Conservation (phyloP, 2,797 vertebrate genomes). For the Labroides dimidiatus region DNA sequence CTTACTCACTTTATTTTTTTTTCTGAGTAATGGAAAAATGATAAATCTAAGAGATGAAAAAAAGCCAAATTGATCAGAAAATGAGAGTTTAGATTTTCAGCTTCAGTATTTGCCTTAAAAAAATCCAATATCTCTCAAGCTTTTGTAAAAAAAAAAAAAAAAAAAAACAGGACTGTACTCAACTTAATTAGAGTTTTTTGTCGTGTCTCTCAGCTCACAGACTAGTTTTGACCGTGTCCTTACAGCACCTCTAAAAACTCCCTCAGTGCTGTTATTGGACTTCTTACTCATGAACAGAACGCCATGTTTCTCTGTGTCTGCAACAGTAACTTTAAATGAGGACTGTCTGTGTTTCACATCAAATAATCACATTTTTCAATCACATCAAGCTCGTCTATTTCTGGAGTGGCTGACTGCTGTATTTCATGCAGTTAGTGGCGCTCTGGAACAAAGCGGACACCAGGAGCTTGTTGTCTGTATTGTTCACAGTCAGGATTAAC, state of each 20-base stretch:
- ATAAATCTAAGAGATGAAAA: too few species aligned
- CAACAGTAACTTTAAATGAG: neutral
- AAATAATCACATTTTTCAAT: neutral
- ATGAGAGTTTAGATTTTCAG: neutral
- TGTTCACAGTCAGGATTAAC: slow-evolving; percentile 67
- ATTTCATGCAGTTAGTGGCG: slow-evolving; percentile 32
- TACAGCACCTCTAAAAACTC: neutral
- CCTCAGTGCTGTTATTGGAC: neutral
- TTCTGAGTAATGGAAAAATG: too few species aligned
- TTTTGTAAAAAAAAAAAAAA: neutral
- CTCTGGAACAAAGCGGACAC: slow-evolving; percentile 33
- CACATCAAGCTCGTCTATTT: neutral
- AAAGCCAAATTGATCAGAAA: too few species aligned
- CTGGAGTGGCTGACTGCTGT: neutral
- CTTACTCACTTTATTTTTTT: too few species aligned
- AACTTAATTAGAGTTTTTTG: too few species aligned
- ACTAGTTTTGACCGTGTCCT: too few species aligned
- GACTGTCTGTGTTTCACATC: neutral
- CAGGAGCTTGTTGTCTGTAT: slow-evolving; percentile 53
- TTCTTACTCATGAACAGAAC: neutral
- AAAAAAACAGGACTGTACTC: neutral
- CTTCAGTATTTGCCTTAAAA: neutral
- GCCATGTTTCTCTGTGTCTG: neutral
- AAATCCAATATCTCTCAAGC: neutral
- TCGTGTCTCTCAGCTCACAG: neutral